Percentiles rank a stretch among this genome's conserved stretches.
phyloP scores from a whole-genome alignment of 1,140 invertebrate genomes.

The Ganaspis sp. region DNA sequence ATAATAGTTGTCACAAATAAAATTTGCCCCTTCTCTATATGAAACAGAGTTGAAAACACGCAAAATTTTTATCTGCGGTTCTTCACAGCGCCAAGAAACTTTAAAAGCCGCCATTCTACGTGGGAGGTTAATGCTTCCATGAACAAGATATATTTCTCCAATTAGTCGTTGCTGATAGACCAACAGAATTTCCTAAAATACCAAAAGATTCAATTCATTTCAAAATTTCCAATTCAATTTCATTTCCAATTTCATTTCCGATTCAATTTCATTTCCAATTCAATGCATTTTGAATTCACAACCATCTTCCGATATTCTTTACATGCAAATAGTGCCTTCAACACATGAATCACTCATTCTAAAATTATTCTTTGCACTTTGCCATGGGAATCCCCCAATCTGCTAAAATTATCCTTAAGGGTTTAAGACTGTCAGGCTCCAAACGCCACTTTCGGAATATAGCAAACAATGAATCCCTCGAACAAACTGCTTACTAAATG shows the following conservation, averaged over 20 bases:
- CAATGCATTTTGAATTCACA: too few species aligned
- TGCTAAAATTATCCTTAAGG: not conserved
- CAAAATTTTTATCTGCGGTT: not conserved
- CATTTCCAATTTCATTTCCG: not conserved
- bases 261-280: too few species aligned
- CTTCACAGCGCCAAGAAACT: not conserved
- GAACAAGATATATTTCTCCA: not conserved
- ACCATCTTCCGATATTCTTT: too few species aligned
- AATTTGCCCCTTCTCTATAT: too few species aligned
- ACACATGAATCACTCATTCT: not conserved
- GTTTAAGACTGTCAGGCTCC: not conserved
- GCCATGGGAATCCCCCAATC: not conserved
- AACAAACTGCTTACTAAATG: too few species aligned
- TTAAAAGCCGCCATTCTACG: not conserved
- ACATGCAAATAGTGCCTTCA: not conserved
- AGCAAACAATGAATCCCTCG: too few species aligned
- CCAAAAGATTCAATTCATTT: too few species aligned
- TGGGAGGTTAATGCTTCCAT: not conserved
- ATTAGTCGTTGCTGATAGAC: not conserved
- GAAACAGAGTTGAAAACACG: not conserved
- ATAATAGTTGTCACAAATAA: too few species aligned
- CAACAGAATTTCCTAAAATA: not conserved
- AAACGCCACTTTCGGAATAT: too few species aligned
- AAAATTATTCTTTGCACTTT: not conserved
- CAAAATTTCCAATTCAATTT: not conserved